These are phyloP conservation scores for Halcyon chelicuti DNA, from an alignment of 2,797 vertebrate species.

Conservation along the genomic window DNA sequence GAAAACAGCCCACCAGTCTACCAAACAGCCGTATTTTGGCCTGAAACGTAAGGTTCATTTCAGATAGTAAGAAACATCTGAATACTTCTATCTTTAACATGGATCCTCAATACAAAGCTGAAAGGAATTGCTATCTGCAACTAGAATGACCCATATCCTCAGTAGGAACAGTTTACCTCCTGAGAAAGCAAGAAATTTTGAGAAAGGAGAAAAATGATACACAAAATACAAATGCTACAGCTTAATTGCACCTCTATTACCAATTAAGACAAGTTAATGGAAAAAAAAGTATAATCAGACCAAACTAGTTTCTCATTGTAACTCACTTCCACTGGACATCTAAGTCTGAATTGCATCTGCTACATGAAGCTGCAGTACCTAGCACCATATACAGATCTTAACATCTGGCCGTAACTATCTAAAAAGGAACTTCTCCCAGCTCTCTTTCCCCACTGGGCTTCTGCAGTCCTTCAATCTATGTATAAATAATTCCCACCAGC, in stretches of 20 bases:
- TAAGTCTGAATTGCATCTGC: neutral
- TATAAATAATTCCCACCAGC: neutral
- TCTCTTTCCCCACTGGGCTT: neutral
- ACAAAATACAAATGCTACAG: neutral
- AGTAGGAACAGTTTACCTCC: neutral
- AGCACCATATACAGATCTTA: neutral
- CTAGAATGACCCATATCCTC: neutral
- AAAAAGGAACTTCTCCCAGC: neutral
- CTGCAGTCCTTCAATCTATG: neutral
- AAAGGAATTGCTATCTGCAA: neutral
- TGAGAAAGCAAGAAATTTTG: fast-evolving
- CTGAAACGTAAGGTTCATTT: neutral
- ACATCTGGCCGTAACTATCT: neutral
- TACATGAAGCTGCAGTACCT: neutral
- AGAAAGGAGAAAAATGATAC: neutral
- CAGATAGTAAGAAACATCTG: no score
- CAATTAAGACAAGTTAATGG: neutral
- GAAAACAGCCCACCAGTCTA: neutral
- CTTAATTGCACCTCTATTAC: neutral
- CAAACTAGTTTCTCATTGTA: neutral
- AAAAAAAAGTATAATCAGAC: neutral
- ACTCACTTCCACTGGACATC: neutral
- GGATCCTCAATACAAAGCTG: neutral
- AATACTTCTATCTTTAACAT: neutral
- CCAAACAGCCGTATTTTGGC: neutral